Evolutionary conservation across 2,113 vertebrate genomes (phyloP).

Genomic region (Bufo bufo): DNA sequence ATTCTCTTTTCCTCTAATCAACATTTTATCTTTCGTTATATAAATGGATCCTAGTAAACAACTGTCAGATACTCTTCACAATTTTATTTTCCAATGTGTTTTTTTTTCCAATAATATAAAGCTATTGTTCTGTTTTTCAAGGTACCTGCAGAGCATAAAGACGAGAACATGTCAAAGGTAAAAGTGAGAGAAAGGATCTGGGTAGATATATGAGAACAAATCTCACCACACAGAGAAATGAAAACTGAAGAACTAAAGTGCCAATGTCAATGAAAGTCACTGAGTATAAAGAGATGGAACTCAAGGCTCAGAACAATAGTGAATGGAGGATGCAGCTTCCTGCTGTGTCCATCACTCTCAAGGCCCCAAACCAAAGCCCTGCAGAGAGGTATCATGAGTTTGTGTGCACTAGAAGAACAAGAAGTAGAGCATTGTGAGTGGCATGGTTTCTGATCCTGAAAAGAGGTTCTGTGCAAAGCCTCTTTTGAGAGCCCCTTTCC

Average conservation of each 20-base stretch:
- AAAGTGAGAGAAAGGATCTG: constrained; percentile 10
- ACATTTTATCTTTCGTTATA: background rate
- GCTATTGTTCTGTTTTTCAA: constrained; percentile 37
- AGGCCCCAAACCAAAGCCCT: background rate
- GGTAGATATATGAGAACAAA: background rate
- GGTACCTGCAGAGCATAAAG: background rate
- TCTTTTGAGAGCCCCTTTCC: background rate
- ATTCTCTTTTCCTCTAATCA: background rate
- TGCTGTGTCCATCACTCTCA: background rate
- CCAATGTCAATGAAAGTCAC: constrained; percentile 6
- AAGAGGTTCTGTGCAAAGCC: background rate
- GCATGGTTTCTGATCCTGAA: background rate
- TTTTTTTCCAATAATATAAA: constrained; percentile 5
- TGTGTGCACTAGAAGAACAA: background rate
- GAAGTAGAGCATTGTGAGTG: background rate
- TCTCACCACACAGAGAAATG: background rate
- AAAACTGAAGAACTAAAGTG: background rate
- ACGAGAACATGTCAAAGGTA: constrained; percentile 27
- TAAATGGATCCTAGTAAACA: constrained; percentile 13
- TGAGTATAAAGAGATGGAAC: background rate
- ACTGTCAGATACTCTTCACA: background rate
- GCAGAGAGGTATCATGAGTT: background rate
- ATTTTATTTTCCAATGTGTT: background rate
- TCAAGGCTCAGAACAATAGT: background rate
- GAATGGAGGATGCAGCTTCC: background rate